Conservation (phyloP, 2,797 vertebrate genomes). For the Melanotaenia trifasciata region DNA sequence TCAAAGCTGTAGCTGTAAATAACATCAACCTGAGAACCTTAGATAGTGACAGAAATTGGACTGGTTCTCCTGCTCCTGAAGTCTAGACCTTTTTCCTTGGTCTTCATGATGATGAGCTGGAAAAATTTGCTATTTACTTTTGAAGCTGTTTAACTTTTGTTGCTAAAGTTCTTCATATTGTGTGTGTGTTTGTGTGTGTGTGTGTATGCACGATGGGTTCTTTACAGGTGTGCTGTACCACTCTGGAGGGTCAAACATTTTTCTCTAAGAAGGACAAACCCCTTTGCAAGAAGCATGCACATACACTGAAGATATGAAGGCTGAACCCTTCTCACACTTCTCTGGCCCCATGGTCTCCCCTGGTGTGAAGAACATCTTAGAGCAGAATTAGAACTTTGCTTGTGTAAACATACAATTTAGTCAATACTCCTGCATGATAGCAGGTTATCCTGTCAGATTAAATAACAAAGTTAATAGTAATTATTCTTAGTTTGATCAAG, state of each 20-base stretch:
- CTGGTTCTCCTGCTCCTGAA: no score
- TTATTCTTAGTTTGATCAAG: not conserved
- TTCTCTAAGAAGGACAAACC: conserved; percentile 98
- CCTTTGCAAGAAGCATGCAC: conserved; percentile 97
- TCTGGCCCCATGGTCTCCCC: not conserved
- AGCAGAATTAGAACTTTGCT: conserved; percentile 1
- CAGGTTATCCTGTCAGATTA: not conserved
- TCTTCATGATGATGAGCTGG: no score
- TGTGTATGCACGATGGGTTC: conserved; percentile 11
- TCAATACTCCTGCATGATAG: conserved; percentile 13
- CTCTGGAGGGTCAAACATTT: conserved; percentile 94
- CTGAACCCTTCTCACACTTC: not conserved
- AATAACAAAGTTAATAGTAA: conserved; percentile 2
- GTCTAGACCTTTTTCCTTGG: no score
- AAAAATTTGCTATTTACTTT: not conserved
- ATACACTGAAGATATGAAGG: conserved; percentile 90
- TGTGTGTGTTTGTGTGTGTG: conserved; percentile 10
- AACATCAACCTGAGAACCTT: no score
- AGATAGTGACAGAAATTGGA: no score
- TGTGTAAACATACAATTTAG: conserved; percentile 10
- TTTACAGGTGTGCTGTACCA: conserved; percentile 90
- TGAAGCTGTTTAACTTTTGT: not conserved
- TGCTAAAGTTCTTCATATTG: not conserved
- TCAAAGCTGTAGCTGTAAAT: no score
- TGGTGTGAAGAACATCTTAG: not conserved